Evolutionary conservation across 2,888 invertebrate species (phyloP), one percentile per base, ranked within the genome.

Genomic region (Phyto melanocephala): DNA sequence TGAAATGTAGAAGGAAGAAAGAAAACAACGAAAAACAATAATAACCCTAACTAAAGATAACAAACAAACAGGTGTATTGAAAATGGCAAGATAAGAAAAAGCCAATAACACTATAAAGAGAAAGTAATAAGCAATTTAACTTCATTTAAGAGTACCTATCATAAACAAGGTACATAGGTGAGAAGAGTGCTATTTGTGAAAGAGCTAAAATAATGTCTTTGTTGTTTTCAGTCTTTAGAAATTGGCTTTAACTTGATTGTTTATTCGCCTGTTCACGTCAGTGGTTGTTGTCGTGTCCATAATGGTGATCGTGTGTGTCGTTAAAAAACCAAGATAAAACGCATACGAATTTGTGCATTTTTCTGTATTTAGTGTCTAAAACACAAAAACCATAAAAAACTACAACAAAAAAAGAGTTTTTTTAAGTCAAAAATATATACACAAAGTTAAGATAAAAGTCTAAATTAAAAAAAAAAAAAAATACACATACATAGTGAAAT

Each of bases 201-300:
- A 72, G 72, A 79, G 72, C n/a, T 37, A 70, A 63, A 56, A 28
- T 33, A 58, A 45, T 28, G 15, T 56, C 54, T 68, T 45, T 56
- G 50, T 60, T 76, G 54, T 79, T 81, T 88, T 87, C 11, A 89
- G 88, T 88, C 87, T 86, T 87, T 86, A 54, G 45, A 88, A 87
- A 87, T 88, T 89, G 90, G 89, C 89, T 88, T 87, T 87, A 87
- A 89, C 85, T 87, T 86, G 87, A 86, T 89, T 85, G 86, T 86
- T 87, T 84, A 82, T 62, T 81, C 75, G 77, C 74, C 54, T 78
- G 58, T 80, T 72, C 76, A 52, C 68, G 58, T 62, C 74, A 80
- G 75, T 80, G 80, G 80, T 80, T 74, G 80, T 75, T 75, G 80
- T 80, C 75, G 80, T 80, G 40, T 65, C 45, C 52, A 65, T 60